Evolutionary conservation across 35 echinoderm and acorn worm genomes (phyloP).

Genomic region (Eucidaris tribuloides): DNA sequence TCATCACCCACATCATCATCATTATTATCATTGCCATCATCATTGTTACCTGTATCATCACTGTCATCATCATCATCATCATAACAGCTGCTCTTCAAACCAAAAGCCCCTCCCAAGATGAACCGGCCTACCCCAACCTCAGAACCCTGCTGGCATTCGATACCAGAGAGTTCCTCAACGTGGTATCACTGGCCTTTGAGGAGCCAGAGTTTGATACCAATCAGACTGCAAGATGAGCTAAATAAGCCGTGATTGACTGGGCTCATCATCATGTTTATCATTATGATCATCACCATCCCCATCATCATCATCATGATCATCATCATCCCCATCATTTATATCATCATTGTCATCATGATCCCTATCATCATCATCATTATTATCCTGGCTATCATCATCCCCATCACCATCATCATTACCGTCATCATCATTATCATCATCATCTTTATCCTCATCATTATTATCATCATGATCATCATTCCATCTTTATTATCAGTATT

Average conservation of each 20-base stretch:
- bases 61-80: no score
- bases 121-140: slow-evolving; percentile 72
- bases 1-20: not conserved
- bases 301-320: no score
- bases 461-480: not conserved
- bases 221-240: slow-evolving; percentile 51
- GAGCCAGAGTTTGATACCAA: slow-evolving; percentile 81
- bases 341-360: no score
- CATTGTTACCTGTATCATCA: no score
- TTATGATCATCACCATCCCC: no score
- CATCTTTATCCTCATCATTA: no score
- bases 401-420: no score
- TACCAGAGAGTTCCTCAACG: slow-evolving; percentile 97
- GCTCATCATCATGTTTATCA: not conserved
- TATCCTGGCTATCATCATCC: no score
- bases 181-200: slow-evolving; percentile 88
- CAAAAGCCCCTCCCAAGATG: slow-evolving; percentile 61
- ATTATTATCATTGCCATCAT: not conserved
- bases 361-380: no score
- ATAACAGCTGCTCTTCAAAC: slow-evolving; percentile 82
- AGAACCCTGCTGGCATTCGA: slow-evolving; percentile 71
- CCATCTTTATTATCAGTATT: no score
- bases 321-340: no score
- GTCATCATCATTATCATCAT: no score
- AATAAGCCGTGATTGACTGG: not conserved